Conservation (phyloP, 2,888 invertebrate genomes). For the Patella caerulea region DNA sequence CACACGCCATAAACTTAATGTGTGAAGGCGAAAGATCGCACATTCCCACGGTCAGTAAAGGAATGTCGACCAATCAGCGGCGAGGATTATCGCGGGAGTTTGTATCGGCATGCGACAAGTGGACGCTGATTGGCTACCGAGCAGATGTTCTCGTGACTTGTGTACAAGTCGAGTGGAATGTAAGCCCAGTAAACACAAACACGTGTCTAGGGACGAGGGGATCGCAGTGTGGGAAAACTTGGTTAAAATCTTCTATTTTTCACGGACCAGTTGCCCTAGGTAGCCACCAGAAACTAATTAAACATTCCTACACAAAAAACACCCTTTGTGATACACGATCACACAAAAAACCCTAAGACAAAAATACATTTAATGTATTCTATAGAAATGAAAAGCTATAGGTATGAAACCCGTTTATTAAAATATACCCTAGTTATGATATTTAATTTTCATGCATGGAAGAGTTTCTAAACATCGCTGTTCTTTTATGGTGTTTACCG, state of each 20-base stretch:
- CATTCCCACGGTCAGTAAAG: neutral
- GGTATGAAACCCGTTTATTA: no score
- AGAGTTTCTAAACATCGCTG: no score
- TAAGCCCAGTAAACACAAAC: neutral
- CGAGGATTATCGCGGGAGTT: slow-evolving; percentile 5
- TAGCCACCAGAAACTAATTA: slow-evolving; percentile 5
- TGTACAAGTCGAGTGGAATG: neutral
- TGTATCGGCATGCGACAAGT: slow-evolving; percentile 28
- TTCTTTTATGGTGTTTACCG: no score
- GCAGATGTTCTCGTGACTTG: slow-evolving; percentile 19
- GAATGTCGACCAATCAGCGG: neutral
- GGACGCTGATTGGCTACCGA: slow-evolving; percentile 21
- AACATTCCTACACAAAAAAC: neutral
- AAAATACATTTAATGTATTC: no score
- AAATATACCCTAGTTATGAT: no score
- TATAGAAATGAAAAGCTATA: no score
- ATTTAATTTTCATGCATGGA: no score
- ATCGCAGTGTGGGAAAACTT: slow-evolving; percentile 5
- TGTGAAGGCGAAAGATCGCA: neutral
- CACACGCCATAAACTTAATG: slow-evolving; percentile 4
- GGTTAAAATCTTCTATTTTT: neutral
- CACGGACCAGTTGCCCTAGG: neutral
- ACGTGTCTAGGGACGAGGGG: neutral
- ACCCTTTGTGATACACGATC: no score
- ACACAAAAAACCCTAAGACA: no score